Base-by-base conservation (phyloP, 2,797 vertebrate genomes). In the Acanthurus tractus region DNA sequence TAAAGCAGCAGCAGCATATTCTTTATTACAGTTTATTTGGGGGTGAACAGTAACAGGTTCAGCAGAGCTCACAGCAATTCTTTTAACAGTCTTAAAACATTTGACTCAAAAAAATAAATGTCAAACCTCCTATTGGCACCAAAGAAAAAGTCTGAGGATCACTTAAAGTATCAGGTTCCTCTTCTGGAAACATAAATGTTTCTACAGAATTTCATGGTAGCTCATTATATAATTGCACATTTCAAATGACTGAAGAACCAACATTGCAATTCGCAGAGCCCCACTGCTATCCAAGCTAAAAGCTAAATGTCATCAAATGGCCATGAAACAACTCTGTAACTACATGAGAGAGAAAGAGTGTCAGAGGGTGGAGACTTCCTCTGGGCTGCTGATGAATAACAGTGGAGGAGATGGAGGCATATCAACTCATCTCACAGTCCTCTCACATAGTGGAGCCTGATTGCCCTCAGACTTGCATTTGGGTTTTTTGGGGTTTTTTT, bases 301-400 rank as follows among this genome's bases (percentile, higher is more conserved):
- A 66, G 34, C 61, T 6, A 52, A 57, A 65, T 72, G 62, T 80
- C 63, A 48, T 69, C 73, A 75, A 70, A 81, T 83, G 58, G 69
- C 63, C 42, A 63, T 61, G 68, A 34, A 77, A 54, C 52, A 73
- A 74, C 58, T 48, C 15, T 63, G 25, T 62, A 46, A 8, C 48
- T 78, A 22, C 74, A 57, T 50, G 84, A 49, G 49, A 73, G 73
- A 69, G 36, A 66, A 5, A 48, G 55, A 36, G 57, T 63, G 73
- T 72, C 69, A 63, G 69, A 82, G 87, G 84, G 86, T 82, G 87
- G 87, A 83, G 80, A 63, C 66, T 85, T 82, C 86, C 80, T 73
- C 70, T 77, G 64, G 79, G 72, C 74, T 70, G 23, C 36, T 49
- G 74, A 82, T 82, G 82, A 79, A 74, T 84, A 76, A 82, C 65